Evolutionary conservation across 2,888 invertebrate species (phyloP), one percentile per base, ranked within the genome.

Genomic region (Aleiodes testaceus): DNA sequence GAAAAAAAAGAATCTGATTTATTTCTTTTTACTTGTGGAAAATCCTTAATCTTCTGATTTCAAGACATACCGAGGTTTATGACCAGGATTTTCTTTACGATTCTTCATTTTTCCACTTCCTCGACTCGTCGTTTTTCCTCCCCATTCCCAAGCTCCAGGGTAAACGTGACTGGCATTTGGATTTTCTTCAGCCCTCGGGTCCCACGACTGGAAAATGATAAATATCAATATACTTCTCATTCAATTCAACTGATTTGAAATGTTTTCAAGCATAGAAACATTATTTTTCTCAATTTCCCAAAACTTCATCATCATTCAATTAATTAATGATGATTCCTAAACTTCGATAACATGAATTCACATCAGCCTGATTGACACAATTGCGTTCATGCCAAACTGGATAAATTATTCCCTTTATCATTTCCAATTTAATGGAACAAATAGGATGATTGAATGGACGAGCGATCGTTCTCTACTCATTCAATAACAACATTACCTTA

Each of bases 31-130:
- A 9, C 26, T 7, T 53, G 16, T 53, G 61, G 64, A 73, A 66
- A 42, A 66, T 70, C 66, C 61, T 76, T 75, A 77, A 78, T 78
- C 74, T 78, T 77, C 73, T 69, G 72, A 73, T 73, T 73, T 74
- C 72, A 65, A 49, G 66, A 72, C 72, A 74, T 72, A 74, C 69
- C 65, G 61, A 63, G 68, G 66, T 78, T 78, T 76, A 78, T 72
- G 73, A 70, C 71, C 47, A 30, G 65, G 72, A 73, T 74, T 76
- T 76, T 75, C 68, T 68, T 59, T 59, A 68, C 69, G 71, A 71
- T 74, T 66, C 72, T 66, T 63, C 30, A 18, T 72, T 55, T 68
- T 67, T 66, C 26, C 36, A 26, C 42, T 55, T 44, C 16, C 61
- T 26, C 36, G 6, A 14, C 12, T 52, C 45, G 14, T 16, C 47